Percentiles rank a stretch among this genome's conserved stretches.
Evolutionary conservation across 2,888 invertebrate species (phyloP).

Genomic region (Synergus gifuensis): DNA sequence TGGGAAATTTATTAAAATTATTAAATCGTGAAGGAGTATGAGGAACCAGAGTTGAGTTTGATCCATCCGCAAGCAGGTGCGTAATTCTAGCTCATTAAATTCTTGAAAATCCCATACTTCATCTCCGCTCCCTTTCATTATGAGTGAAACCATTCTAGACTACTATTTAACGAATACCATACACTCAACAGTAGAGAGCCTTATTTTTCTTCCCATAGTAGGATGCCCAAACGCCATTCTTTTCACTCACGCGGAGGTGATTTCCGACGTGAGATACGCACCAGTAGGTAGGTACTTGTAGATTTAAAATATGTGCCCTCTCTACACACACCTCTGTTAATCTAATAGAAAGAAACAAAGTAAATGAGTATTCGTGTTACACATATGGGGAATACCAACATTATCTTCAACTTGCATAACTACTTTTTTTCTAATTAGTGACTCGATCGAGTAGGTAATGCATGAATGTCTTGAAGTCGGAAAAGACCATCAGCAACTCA

Average conservation of each 20-base stretch:
- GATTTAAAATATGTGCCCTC: not conserved
- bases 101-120: conserved; percentile 27
- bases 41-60: not conserved
- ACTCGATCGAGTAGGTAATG: not conserved
- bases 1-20: not conserved
- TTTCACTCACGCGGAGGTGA: conserved; percentile 18
- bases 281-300: not conserved
- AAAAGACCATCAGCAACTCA: not conserved
- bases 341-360: conserved; percentile 12
- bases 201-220: conserved; percentile 20
- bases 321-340: not conserved
- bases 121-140: conserved; percentile 27
- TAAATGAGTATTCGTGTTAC: conserved; percentile 11
- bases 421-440: conserved; percentile 14
- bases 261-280: conserved; percentile 22
- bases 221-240: conserved; percentile 15
- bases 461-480: not conserved
- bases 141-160: conserved; percentile 3
- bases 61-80: conserved; percentile 21
- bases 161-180: conserved; percentile 19
- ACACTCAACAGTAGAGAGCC: not conserved
- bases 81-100: conserved; percentile 24
- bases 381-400: not conserved
- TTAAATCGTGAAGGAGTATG: not conserved
- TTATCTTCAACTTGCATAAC: conserved; percentile 23